Evolutionary conservation across 35 echinoderm and acorn worm genomes (phyloP), one percentile per base, ranked within the genome.

Genomic region (Chiridota heheva): DNA sequence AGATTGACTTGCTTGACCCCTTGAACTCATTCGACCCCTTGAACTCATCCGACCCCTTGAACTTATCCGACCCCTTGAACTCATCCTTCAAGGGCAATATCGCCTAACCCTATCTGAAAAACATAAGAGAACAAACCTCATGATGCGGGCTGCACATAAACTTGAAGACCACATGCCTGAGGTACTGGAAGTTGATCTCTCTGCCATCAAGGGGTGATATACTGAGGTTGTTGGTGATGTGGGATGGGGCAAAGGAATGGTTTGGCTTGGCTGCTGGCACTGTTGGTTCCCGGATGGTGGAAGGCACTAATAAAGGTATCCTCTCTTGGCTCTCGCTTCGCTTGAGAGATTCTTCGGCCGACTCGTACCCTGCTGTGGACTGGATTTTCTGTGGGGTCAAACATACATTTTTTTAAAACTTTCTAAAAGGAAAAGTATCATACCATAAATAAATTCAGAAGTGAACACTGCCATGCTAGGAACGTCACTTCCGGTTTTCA

Each of bases 171-270:
- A 98, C 95, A 63, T 98, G 89, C 45, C 89, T 91, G 18, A 98
- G 84, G 56, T 98, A 98, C 49, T 88, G 95, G 75, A 98, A 98
- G 85, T 98, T 98, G 49, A 91, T 88, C 65, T 98, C 95, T 40
- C 89, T 35, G 3, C 72, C 33, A 35, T 98, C 95, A 29, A 69
- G 15, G 47, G 47, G 1, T 20, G 47, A 43, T 39, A 72, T 84
- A 35, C 33, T 42, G 22, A 37, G 28, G 47, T 57, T 79, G 16
- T 47, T 84, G 29, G 41, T n/a, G n/a, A n/a, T n/a, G n/a, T 60
- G 41, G 67, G 18, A 22, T 31, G 35, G 22, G 32, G 44, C 42
- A 68, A 72, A 13, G 42, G 51, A 47, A n/a, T 24, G 41, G 41
- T 36, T 7, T 67, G 81, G 17, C 26, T 43, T 44, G 3, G 69